Conservation (phyloP, 2,888 invertebrate species). For the Temnothorax ravouxi region DNA sequence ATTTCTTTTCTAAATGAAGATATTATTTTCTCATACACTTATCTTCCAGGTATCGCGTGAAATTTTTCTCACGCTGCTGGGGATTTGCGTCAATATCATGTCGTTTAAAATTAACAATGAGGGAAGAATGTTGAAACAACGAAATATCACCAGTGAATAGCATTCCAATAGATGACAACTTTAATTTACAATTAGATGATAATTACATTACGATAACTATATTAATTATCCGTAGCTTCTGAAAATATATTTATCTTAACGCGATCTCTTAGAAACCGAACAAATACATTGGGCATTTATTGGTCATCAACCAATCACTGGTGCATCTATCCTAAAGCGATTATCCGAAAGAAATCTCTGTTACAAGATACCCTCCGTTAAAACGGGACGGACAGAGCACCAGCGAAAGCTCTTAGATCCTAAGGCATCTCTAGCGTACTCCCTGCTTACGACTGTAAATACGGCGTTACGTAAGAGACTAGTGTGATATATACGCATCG, state of each 20-base stretch:
- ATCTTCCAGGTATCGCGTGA: conserved; percentile 1
- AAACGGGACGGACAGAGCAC: background rate
- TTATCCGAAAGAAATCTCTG: conserved; percentile 6
- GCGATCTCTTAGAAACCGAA: background rate
- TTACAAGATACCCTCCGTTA: background rate
- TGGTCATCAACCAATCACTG: background rate
- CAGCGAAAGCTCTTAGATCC: conserved; percentile 25
- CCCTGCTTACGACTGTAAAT: conserved; percentile 75
- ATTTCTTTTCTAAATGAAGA: background rate
- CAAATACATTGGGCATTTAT: background rate
- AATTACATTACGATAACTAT: background rate
- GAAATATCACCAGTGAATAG: background rate
- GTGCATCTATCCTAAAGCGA: background rate
- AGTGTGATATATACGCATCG: conserved; percentile 79
- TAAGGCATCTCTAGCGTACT: conserved; percentile 31
- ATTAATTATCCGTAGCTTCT: background rate
- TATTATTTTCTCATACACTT: conserved; percentile 9
- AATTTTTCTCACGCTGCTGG: conserved; percentile 5
- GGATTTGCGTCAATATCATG: background rate
- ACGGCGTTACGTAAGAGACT: conserved; percentile 77
- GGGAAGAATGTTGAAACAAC: background rate
- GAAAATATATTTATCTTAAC: background rate
- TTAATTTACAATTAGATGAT: background rate
- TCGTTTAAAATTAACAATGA: conserved; percentile 1
- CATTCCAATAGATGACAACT: background rate